Evolutionary conservation across 2,797 vertebrate genomes (phyloP).

Genomic region (Chloroceryle inda): DNA sequence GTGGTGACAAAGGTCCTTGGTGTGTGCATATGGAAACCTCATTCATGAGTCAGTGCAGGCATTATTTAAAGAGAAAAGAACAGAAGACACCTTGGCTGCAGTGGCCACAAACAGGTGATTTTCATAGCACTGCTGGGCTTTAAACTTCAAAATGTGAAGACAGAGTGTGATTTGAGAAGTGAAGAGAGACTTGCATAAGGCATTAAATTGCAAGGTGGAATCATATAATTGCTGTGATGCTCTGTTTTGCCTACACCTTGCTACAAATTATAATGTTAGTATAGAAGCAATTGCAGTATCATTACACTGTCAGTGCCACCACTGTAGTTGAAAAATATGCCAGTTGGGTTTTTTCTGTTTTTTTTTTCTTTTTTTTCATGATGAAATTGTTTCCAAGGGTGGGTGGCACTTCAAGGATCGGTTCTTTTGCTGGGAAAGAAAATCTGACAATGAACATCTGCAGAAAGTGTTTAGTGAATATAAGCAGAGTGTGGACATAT

Average conservation of each 20-base stretch:
- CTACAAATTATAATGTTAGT: constrained; percentile 36
- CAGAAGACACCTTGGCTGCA: background rate
- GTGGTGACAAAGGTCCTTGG: background rate
- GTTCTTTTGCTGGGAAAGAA: background rate
- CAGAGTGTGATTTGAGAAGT: background rate
- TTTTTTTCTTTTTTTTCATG: background rate
- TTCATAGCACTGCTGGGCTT: background rate
- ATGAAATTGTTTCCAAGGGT: background rate
- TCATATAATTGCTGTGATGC: background rate
- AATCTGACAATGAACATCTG: background rate
- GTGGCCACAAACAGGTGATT: background rate
- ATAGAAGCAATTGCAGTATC: constrained; percentile 12
- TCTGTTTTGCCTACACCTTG: constrained; percentile 37
- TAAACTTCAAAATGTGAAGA: background rate
- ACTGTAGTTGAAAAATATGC: background rate
- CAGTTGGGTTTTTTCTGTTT: background rate
- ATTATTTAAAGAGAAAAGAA: background rate
- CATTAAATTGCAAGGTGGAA: background rate
- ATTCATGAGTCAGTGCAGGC: background rate
- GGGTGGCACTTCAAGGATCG: background rate
- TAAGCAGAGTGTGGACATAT: background rate
- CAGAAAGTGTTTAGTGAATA: background rate
- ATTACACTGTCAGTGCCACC: background rate
- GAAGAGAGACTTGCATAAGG: background rate
- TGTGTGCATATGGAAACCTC: background rate